These are phyloP conservation scores for Euphysa ruthae DNA, from an alignment of 30 jellyfish, hydroid and myxozoan species.

Conservation along the genomic window DNA sequence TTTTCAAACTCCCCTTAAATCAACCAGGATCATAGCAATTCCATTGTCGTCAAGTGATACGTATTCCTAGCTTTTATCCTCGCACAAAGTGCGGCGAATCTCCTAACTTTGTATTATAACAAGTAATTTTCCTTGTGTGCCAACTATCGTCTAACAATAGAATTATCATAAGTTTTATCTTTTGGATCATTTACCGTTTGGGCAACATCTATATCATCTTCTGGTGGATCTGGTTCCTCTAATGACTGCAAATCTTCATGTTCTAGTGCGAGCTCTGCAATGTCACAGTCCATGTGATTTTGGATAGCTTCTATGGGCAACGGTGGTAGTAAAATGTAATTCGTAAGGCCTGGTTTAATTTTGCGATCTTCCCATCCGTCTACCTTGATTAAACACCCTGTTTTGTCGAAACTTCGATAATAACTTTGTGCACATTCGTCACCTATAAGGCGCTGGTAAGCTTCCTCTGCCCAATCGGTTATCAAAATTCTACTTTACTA, in stretches of 20 bases:
- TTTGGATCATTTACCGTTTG: background rate
- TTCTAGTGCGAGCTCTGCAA: background rate
- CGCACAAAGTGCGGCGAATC: slow-evolving; percentile 8
- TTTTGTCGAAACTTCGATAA: background rate
- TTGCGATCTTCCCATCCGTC: background rate
- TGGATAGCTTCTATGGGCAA: background rate
- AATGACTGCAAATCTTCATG: background rate
- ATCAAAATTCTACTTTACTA: background rate
- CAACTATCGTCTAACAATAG: background rate
- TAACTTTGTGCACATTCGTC: background rate
- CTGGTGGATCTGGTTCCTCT: background rate
- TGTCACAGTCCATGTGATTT: background rate
- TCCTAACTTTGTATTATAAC: slow-evolving; percentile 11
- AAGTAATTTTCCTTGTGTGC: slow-evolving; percentile 8
- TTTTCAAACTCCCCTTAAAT: background rate
- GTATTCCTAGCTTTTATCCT: slow-evolving; percentile 3
- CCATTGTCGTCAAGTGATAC: background rate
- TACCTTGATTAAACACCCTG: background rate
- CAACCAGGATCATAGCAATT: background rate
- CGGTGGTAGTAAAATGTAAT: background rate
- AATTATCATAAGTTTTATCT: background rate
- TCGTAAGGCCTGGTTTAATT: background rate
- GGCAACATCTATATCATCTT: background rate
- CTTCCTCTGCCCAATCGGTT: background rate
- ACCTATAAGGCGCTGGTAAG: background rate